A percentile compares a stretch with the other conserved stretches of the same genome.
These are phyloP conservation scores for Sebastes miniatus DNA, from an alignment of 2,797 vertebrate species.

Conservation along the genomic window DNA sequence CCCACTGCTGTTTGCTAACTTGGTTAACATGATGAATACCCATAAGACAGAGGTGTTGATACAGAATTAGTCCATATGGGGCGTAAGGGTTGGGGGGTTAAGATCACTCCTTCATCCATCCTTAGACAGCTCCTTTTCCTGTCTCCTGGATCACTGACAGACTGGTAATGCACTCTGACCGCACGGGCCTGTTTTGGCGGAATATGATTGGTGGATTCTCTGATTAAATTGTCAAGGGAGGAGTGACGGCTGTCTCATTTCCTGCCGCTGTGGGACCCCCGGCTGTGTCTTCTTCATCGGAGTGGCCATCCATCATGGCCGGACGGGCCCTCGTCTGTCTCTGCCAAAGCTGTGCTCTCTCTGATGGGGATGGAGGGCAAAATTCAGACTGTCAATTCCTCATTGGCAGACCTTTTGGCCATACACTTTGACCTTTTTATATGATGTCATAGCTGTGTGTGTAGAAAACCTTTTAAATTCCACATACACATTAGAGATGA, in stretches of 20 bases:
- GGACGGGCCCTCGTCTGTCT: constrained; percentile 20
- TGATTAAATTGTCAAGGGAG: constrained; percentile 47
- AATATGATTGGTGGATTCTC: constrained; percentile 35
- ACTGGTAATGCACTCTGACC: constrained; percentile 3
- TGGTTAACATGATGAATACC: constrained; percentile 57
- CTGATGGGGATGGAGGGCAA: constrained; percentile 11
- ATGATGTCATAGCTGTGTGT: not conserved
- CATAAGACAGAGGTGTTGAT: constrained; percentile 52
- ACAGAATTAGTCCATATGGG: constrained; percentile 58
- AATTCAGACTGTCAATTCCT: constrained; percentile 18
- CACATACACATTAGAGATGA: not conserved
- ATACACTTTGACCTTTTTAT: not conserved
- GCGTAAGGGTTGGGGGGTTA: constrained; percentile 14
- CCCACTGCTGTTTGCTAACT: not conserved
- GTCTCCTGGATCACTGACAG: constrained; percentile 9
- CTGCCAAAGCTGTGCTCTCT: constrained; percentile 16
- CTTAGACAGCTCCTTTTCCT: constrained; percentile 1
- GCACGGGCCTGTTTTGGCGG: not conserved
- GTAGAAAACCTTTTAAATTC: not conserved
- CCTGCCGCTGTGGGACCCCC: constrained; percentile 11
- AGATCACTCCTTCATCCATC: constrained; percentile 47
- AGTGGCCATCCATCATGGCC: constrained; percentile 37
- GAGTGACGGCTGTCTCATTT: constrained; percentile 52
- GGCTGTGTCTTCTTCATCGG: constrained; percentile 36
- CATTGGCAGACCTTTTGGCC: constrained; percentile 22